Conservation (phyloP, 2,797 vertebrate genomes). For the Coregonus ussuriensis region DNA sequence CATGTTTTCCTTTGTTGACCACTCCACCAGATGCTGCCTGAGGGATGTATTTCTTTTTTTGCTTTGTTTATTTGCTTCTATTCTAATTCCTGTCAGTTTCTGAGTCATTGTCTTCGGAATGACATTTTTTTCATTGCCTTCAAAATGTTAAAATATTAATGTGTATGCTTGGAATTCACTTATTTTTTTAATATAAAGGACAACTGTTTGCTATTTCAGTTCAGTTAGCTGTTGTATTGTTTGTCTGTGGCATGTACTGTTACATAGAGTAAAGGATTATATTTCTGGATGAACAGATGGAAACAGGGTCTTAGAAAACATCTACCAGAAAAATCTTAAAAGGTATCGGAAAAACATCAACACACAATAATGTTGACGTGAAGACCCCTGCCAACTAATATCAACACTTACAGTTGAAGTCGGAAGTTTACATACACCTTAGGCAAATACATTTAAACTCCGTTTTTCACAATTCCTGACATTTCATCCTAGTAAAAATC, state of each 20-base stretch:
- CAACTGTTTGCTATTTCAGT: slow-evolving; percentile 8
- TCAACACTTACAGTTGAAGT: no score
- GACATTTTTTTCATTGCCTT: slow-evolving; percentile 32
- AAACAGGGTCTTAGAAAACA: no score
- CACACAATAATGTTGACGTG: no score
- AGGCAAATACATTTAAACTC: no score
- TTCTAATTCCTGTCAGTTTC: slow-evolving; percentile 34
- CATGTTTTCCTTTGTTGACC: slow-evolving; percentile 45
- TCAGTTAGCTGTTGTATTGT: background rate
- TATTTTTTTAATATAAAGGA: background rate
- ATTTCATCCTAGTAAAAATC: no score
- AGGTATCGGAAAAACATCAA: no score
- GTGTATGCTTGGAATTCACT: slow-evolving; percentile 4
- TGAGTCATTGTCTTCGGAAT: slow-evolving; percentile 40
- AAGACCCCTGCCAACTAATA: no score
- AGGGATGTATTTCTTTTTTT: slow-evolving; percentile 25
- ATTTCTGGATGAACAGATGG: no score
- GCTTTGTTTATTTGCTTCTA: slow-evolving; percentile 37
- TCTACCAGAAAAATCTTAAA: no score
- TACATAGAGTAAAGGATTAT: no score
- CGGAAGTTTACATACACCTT: no score
- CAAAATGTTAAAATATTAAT: slow-evolving; percentile 48
- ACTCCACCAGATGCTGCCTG: slow-evolving; percentile 42
- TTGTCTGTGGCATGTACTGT: background rate
- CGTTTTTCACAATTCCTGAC: no score